Evolutionary conservation across 2,113 vertebrate species (phyloP).

Genomic region (Petrocephalus microphthalmus): DNA sequence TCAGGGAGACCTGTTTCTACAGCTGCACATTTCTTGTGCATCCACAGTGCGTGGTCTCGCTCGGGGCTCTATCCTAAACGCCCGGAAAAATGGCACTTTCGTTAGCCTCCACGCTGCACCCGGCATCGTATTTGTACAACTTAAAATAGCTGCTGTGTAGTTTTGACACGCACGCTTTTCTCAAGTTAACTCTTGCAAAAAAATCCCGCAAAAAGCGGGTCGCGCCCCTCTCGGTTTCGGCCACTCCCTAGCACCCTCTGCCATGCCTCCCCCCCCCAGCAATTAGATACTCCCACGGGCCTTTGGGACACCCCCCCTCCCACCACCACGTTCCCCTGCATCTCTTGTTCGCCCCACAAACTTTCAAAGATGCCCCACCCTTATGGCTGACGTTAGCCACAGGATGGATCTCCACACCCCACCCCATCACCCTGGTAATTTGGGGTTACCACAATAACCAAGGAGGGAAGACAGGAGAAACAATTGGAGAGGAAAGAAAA

Average conservation of each 20-base stretch:
- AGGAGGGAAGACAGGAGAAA: neutral
- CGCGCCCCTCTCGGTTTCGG: neutral
- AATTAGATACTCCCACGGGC: neutral
- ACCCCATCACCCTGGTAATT: neutral
- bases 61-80: neutral
- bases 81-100: neutral
- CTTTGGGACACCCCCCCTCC: neutral
- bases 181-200: neutral
- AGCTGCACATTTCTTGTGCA: neutral
- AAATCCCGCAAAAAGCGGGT: neutral
- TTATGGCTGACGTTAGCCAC: neutral
- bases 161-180: neutral
- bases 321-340: neutral
- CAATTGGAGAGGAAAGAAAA: slow-evolving; percentile 27
- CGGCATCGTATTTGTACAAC: neutral
- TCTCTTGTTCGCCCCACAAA: neutral
- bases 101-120: neutral
- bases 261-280: neutral
- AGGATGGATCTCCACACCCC: neutral
- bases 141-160: neutral
- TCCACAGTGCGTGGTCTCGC: neutral
- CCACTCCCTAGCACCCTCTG: neutral
- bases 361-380: neutral
- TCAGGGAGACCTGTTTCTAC: neutral
- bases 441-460: neutral